These are phyloP conservation scores for Microtus richardsoni DNA, from an alignment of 2,113 vertebrate genomes.

Conservation along the genomic window DNA sequence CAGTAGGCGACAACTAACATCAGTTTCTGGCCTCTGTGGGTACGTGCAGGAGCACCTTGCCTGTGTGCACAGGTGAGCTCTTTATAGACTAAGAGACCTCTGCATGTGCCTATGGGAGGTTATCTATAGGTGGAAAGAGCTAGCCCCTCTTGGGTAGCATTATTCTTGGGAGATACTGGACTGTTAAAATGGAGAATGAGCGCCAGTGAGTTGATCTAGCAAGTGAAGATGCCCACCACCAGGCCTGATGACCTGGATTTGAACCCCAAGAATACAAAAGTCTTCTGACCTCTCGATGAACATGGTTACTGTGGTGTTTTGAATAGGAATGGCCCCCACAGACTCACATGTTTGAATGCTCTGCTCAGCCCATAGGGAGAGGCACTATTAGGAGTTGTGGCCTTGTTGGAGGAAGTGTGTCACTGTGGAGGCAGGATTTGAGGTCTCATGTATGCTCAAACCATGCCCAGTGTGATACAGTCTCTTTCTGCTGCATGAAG, in stretches of 20 bases:
- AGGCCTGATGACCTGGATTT: neutral
- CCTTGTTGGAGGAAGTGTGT: neutral
- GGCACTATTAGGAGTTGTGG: neutral
- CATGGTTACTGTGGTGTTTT: neutral
- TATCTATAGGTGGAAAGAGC: neutral
- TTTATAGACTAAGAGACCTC: neutral
- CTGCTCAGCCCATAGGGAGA: too few species aligned
- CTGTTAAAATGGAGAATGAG: too few species aligned
- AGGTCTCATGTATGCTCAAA: neutral
- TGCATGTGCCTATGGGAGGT: neutral
- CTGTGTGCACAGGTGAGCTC: neutral
- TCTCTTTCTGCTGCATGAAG: neutral
- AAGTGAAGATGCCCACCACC: neutral
- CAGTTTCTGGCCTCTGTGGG: neutral
- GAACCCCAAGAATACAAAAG: neutral
- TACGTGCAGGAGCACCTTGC: neutral
- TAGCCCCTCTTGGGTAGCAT: neutral
- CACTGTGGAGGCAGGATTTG: neutral
- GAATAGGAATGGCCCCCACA: neutral
- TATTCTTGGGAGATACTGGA: neutral
- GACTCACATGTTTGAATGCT: neutral
- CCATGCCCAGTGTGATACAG: neutral
- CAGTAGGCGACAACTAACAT: too few species aligned
- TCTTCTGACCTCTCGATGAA: neutral
- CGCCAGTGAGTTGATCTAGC: neutral